phyloP scores from a whole-genome alignment of 2,888 invertebrate species.

The Malthinus seriepunctatus region DNA sequence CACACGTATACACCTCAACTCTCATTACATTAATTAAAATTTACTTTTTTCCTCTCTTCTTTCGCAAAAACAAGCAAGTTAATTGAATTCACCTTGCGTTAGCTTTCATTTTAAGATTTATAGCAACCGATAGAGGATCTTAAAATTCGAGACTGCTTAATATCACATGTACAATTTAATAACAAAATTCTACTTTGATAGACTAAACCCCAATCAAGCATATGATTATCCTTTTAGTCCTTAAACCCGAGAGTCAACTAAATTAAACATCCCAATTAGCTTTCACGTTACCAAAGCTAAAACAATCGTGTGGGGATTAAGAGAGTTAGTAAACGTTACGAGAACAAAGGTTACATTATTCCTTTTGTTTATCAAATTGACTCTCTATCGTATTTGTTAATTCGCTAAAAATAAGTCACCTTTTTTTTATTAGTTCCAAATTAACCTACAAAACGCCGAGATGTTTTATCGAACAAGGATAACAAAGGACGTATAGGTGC shows the following conservation, averaged over 20 bases:
- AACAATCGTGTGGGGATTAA: constrained; percentile 35
- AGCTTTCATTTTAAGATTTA: neutral
- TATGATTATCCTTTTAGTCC: constrained; percentile 38
- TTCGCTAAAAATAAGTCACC: constrained; percentile 25
- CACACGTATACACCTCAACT: neutral
- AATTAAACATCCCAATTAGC: constrained; percentile 39
- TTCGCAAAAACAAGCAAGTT: neutral
- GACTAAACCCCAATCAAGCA: constrained; percentile 37
- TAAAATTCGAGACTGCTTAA: constrained; percentile 16
- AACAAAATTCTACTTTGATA: constrained; percentile 37
- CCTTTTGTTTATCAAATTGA: constrained; percentile 32
- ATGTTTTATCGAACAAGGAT: no score
- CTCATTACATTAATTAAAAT: constrained; percentile 4
- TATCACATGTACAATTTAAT: constrained; percentile 34
- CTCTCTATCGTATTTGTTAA: constrained; percentile 22
- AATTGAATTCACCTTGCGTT: neutral
- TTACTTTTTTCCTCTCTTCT: neutral
- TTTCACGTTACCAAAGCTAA: constrained; percentile 34
- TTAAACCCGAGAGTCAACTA: constrained; percentile 36
- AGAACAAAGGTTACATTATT: constrained; percentile 35
- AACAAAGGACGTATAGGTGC: no score
- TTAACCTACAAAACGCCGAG: no score
- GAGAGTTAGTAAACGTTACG: constrained; percentile 35
- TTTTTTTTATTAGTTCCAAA: constrained; percentile 21
- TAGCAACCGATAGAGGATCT: neutral